Conservation (phyloP, 2,888 invertebrate genomes). For the Cartodere bifasciata region DNA sequence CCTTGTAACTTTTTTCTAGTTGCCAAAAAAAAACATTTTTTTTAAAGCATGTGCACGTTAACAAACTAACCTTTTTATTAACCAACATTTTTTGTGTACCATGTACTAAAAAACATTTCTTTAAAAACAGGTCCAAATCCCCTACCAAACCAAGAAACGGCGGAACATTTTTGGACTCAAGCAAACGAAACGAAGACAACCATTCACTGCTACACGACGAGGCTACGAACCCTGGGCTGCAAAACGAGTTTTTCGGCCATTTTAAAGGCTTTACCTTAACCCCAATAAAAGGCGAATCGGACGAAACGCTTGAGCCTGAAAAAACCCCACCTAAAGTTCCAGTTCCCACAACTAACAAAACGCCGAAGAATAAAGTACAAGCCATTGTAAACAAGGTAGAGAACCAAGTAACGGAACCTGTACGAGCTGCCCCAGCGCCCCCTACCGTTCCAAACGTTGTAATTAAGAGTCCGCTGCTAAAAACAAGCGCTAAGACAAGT, state of each 20-base stretch:
- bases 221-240: conserved; percentile 19
- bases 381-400: no score
- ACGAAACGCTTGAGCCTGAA: conserved; percentile 24
- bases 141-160: conserved; percentile 31
- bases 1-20: no score
- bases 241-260: conserved; percentile 64
- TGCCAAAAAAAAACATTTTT: no score
- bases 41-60: no score
- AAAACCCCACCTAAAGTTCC: conserved; percentile 16
- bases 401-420: conserved; percentile 26
- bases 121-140: conserved; percentile 29
- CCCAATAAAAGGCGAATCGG: conserved; percentile 40
- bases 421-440: conserved; percentile 15
- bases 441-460: conserved; percentile 12
- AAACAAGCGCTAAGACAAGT: conserved; percentile 14
- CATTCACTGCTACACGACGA: conserved; percentile 46
- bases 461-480: conserved; percentile 12
- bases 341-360: no score
- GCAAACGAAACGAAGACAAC: conserved; percentile 52
- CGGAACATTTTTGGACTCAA: conserved; percentile 33
- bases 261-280: conserved; percentile 75
- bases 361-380: no score
- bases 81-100: no score
- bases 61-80: no score
- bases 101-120: no score